phyloP scores from a whole-genome alignment of 2,888 invertebrate species.

The Ptilodon capucinus region DNA sequence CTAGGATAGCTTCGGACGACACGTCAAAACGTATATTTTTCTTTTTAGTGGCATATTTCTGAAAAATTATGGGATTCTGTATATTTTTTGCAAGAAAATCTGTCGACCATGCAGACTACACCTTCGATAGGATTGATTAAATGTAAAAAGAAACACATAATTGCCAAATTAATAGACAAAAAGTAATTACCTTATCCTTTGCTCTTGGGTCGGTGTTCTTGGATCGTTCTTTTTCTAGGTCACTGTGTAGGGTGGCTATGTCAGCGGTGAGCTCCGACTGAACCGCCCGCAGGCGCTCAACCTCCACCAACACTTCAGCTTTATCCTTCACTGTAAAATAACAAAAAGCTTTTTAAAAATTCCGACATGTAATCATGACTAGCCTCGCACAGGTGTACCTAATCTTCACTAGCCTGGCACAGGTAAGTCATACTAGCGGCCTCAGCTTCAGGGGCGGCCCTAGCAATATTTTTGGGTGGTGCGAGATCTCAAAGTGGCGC shows the following conservation, averaged over 20 bases:
- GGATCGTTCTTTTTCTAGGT: constrained; percentile 90
- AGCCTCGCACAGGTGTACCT: too few species aligned
- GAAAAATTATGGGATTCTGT: constrained; percentile 38
- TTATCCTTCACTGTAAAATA: constrained; percentile 88
- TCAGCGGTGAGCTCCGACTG: constrained; percentile 89
- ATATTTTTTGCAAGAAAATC: too few species aligned
- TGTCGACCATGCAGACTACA: too few species aligned
- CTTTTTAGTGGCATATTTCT: constrained; percentile 68
- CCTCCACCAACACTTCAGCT: constrained; percentile 87
- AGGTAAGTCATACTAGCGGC: too few species aligned
- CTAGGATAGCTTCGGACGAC: constrained; percentile 62
- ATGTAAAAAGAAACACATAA: too few species aligned
- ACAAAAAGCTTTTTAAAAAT: background rate
- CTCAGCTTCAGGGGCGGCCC: too few species aligned
- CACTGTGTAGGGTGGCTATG: constrained; percentile 85
- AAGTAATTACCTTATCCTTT: constrained; percentile 75
- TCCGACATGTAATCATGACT: too few species aligned
- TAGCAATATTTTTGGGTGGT: too few species aligned
- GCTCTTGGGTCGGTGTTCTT: constrained; percentile 82
- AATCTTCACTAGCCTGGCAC: too few species aligned
- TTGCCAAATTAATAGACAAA: too few species aligned
- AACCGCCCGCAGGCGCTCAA: constrained; percentile 86
- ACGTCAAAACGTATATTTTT: constrained; percentile 75
- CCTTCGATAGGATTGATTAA: too few species aligned
- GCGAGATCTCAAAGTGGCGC: too few species aligned